Base-by-base conservation (phyloP, 2,888 invertebrate genomes). In the Sarcophaga subvicina region DNA sequence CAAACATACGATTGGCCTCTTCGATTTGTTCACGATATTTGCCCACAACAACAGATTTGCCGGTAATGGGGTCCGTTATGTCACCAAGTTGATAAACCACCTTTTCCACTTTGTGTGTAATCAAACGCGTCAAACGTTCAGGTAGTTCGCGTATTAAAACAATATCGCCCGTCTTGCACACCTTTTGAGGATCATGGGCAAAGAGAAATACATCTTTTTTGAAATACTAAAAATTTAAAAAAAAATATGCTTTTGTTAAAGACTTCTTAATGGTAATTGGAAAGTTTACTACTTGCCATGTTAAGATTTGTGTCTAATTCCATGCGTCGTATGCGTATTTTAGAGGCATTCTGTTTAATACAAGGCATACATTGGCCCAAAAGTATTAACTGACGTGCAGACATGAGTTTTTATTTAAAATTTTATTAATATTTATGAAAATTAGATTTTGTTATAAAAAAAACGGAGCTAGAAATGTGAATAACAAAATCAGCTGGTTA, bases 71-170 rank as follows among this genome's bases (percentile, higher is more conserved):
- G 93, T 98, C 97, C n/a, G 96, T 96, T 75, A 97, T 94, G 93
- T 98, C 97, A 89, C 98, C 98, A 89, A 96, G 94, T 2, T 96
- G 96, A 93, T 97, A 97, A 20, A 98, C 95, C 6, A 98, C 95
- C 92, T 97, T 95, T 90, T 96, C 94, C 0, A 98, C 95, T 94
- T 96, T 95, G 91, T 98, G 98, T 10, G 97, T 96, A 12, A 98
- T 96, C 2, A 97, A 93, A 85, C 96, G 95, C 0, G 97, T 97
- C 87, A 97, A 90, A 92, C 96, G 96, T 83, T 96, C 93, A 3
- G 96, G 96, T 72, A 98, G 92, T 89, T 95, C 95, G 92, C 97
- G 95, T 88, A 98, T 96, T 17, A 98, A 94, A 5, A 97, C 97
- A 69, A 97, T 94, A 91, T 98, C 98, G 2, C 98, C 98, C 12